Evolutionary conservation across 2,888 invertebrate genomes (phyloP).

Genomic region (Pseudoips prasinana): DNA sequence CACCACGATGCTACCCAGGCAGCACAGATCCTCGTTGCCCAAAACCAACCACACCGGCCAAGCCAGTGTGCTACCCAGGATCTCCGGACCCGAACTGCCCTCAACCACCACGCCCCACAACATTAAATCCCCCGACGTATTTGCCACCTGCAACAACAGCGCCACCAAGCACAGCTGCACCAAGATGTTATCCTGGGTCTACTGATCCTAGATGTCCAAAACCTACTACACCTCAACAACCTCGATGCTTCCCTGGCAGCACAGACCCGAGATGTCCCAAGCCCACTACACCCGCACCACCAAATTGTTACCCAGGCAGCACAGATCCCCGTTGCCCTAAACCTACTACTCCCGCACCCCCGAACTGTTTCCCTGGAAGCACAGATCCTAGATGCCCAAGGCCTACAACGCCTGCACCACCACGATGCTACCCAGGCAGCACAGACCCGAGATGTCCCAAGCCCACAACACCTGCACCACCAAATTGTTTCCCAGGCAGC

Average conservation of each 20-base stretch:
- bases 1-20: constrained; percentile 1
- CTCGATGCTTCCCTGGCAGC: constrained; percentile 20
- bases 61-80: constrained; percentile 17
- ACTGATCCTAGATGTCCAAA: constrained; percentile 45
- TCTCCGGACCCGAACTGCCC: constrained; percentile 54
- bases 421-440: constrained; percentile 29
- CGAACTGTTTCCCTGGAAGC: constrained; percentile 35
- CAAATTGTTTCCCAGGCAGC: constrained; percentile 27
- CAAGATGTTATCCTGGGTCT: constrained; percentile 46
- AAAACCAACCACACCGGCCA: constrained; percentile 3
- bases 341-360: constrained; percentile 32
- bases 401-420: constrained; percentile 34
- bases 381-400: constrained; percentile 27
- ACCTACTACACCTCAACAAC: constrained; percentile 28
- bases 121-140: constrained; percentile 39
- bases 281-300: constrained; percentile 17
- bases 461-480: constrained; percentile 38
- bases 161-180: constrained; percentile 41
- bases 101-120: constrained; percentile 40
- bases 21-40: not conserved
- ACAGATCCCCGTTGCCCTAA: constrained; percentile 27
- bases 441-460: constrained; percentile 27
- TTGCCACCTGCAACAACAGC: constrained; percentile 26
- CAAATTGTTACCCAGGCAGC: constrained; percentile 18
- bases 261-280: constrained; percentile 25